phyloP scores from a whole-genome alignment of 2,113 vertebrate genomes.

The Mionectes macconnelli region DNA sequence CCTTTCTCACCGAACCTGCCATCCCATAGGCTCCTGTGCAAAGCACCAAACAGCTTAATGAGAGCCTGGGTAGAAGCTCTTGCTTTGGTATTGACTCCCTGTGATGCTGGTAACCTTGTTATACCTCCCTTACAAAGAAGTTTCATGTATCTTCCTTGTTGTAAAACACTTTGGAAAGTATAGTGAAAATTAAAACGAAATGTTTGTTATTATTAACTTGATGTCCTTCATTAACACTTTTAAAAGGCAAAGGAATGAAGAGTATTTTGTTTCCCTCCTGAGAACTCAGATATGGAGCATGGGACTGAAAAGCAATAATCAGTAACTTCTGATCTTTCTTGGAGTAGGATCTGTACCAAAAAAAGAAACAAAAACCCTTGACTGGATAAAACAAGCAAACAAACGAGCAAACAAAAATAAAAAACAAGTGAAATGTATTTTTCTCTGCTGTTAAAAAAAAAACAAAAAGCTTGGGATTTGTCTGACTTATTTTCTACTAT shows the following conservation, averaged over 20 bases:
- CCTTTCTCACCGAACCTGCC: background rate
- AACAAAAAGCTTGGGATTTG: background rate
- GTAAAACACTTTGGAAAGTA: background rate
- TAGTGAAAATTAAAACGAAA: background rate
- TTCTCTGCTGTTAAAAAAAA: background rate
- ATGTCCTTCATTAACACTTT: background rate
- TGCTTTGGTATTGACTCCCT: background rate
- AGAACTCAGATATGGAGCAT: background rate
- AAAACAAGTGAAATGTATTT: accelerated
- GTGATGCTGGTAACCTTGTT: background rate
- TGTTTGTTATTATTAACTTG: background rate
- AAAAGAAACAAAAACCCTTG: background rate
- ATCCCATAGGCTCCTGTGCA: accelerated
- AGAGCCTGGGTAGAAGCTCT: background rate
- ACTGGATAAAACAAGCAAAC: background rate
- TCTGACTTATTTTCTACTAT: background rate
- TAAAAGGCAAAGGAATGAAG: background rate
- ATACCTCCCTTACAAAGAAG: background rate
- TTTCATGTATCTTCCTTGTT: background rate
- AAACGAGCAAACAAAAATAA: background rate
- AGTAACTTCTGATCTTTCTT: background rate
- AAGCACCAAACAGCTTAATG: background rate
- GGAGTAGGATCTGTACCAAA: background rate
- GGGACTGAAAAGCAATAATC: background rate
- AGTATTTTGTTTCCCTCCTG: background rate